phyloP scores from a whole-genome alignment of 2,888 invertebrate species.

The Lasioglossum marginatum region DNA sequence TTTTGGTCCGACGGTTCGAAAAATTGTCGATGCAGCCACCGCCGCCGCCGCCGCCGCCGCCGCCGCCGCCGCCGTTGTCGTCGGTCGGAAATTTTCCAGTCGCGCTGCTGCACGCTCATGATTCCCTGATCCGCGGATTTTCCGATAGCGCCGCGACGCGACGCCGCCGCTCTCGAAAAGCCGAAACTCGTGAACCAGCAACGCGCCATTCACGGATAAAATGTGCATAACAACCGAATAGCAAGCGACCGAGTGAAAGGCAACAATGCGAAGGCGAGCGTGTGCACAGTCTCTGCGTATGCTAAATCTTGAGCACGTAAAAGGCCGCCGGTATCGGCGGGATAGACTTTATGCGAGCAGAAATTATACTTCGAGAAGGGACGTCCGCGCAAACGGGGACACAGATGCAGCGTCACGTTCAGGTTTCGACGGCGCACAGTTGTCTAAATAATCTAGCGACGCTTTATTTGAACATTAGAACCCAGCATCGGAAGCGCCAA shows the following conservation, averaged over 20 bases:
- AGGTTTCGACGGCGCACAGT: not conserved
- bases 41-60: no score
- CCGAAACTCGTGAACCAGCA: conserved; percentile 23
- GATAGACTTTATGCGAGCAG: conserved; percentile 18
- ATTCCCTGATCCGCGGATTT: conserved; percentile 8
- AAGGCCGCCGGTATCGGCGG: conserved; percentile 24
- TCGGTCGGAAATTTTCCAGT: not conserved
- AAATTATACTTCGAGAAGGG: conserved; percentile 29
- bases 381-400: not conserved
- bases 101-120: not conserved
- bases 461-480: not conserved
- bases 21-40: not conserved
- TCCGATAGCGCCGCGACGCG: not conserved
- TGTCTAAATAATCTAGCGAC: no score
- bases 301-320: conserved; percentile 31
- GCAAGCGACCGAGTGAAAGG: conserved; percentile 79
- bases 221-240: conserved; percentile 38
- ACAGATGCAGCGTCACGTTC: not conserved
- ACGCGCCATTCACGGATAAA: conserved; percentile 42
- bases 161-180: not conserved
- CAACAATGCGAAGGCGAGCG: conserved; percentile 81
- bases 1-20: not conserved
- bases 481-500: no score
- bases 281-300: conserved; percentile 46
- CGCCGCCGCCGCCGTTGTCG: not conserved